Evolutionary conservation across 2,797 vertebrate genomes (phyloP).

Genomic region (Lagocephalus sceleratus): DNA sequence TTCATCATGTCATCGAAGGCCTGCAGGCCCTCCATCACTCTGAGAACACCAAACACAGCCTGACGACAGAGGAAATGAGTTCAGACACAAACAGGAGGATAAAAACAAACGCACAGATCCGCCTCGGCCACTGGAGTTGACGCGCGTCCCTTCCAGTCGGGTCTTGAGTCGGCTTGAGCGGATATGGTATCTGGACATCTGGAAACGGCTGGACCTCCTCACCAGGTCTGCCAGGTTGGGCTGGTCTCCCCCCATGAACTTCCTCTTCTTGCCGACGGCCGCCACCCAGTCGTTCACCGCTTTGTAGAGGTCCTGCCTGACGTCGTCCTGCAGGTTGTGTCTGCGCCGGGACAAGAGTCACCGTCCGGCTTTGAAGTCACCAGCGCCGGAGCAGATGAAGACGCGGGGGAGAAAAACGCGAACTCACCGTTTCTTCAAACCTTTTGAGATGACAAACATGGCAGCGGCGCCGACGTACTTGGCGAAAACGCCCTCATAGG

Average conservation of each 20-base stretch:
- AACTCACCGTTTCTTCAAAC: constrained; percentile 86
- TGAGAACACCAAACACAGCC: constrained; percentile 92
- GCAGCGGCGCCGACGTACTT: constrained; percentile 93
- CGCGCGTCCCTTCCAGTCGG: too few relatives aligned
- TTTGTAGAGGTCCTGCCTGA: constrained; percentile 90
- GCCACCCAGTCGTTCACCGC: constrained; percentile 90
- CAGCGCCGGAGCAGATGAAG: too few relatives aligned
- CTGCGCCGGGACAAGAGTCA: constrained; percentile 54
- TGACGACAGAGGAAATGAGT: constrained; percentile 39
- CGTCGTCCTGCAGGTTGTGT: constrained; percentile 86
- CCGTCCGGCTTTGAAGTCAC: neutral
- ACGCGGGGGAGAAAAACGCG: too few relatives aligned
- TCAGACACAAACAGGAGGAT: neutral
- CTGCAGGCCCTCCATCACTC: constrained; percentile 93
- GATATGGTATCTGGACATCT: neutral
- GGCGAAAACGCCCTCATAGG: constrained; percentile 86
- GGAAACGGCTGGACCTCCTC: constrained; percentile 38
- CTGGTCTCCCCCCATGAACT: constrained; percentile 89
- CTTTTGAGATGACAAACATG: constrained; percentile 92
- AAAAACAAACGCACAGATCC: neutral
- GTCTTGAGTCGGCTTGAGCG: too few relatives aligned
- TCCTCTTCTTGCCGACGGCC: constrained; percentile 86
- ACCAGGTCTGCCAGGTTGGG: constrained; percentile 97
- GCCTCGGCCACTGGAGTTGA: too few relatives aligned
- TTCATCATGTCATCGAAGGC: constrained; percentile 93